Evolutionary conservation across 1,140 invertebrate genomes (phyloP).

Genomic region (Planococcus citri): DNA sequence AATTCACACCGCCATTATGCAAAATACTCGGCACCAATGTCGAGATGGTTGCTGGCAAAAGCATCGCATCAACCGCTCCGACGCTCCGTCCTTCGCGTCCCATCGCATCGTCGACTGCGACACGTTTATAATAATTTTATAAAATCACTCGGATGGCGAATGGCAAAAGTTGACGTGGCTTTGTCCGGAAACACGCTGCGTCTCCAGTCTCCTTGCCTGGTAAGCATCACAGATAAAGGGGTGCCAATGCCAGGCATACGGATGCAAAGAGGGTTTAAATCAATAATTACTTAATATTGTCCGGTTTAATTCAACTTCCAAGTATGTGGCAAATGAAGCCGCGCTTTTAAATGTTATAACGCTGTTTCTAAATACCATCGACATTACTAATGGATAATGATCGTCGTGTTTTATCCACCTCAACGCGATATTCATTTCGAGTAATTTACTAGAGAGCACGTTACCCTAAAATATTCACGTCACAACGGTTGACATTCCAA

Average conservation of each 20-base stretch:
- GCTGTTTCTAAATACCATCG: background rate
- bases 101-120: too few species aligned
- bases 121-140: background rate
- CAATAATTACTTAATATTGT: background rate
- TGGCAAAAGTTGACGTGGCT: too few species aligned
- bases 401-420: conserved; percentile 6
- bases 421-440: background rate
- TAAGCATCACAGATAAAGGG: too few species aligned
- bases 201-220: too few species aligned
- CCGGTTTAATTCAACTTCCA: conserved; percentile 6
- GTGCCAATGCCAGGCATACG: too few species aligned
- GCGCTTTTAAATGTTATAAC: background rate
- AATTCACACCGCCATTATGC: too few species aligned
- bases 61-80: too few species aligned
- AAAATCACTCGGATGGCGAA: background rate
- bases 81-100: too few species aligned
- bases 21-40: too few species aligned
- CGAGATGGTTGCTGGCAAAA: too few species aligned
- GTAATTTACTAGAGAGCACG: background rate
- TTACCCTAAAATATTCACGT: background rate
- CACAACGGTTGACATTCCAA: background rate
- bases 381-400: conserved; percentile 7
- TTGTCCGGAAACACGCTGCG: too few species aligned
- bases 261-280: background rate
- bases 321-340: conserved; percentile 6